Base-by-base conservation (phyloP, 2,113 vertebrate genomes). In the Semnopithecus entellus region DNA sequence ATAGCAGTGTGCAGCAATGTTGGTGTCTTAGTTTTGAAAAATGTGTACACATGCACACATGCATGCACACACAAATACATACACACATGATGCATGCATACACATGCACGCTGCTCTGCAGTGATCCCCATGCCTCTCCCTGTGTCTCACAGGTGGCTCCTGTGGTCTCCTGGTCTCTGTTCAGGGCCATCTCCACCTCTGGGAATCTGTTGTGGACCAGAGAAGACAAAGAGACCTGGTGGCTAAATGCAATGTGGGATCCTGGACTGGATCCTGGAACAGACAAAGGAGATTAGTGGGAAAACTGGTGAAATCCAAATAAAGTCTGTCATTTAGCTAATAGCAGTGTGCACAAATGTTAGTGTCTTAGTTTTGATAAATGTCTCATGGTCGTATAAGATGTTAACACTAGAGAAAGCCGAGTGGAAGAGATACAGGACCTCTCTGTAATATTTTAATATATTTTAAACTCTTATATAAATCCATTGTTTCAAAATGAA, bases 261-360 rank as follows among this genome's bases (percentile, higher is more conserved):
- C 64, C 64, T 68, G 64, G 32, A 13, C 64, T 68, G 40, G 40
- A 12, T 30, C 50, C 68, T 12, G 17, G 50, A 38, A 50, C 45
- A 80, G 48, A 80, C 78, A 57, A 38, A 52, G 10, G 18, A 20
- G 8, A 2, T 30, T 40, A 35, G 52, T 59, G 55, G 16, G 75
- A 16, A 61, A 9, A 45, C 32, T 22, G 87, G 87, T 61, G 55
- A 61, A 22, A n/a, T 2, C 52, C 27, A 9, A 25, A 17, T n/a
- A 3, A 22, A 80, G 61, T 16, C 43, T 16, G 25, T 30, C 18
- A 1, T 14, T 40, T 4, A 80, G 61, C 52, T 45, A 11, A 27
- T 1, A 8, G 66, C 5, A 17, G 8, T 2, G 20, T 8, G 40
- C 7, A n/a, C 5, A 17, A 0, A 1, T 17, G 27, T 12, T 8